Evolutionary conservation across 2,888 invertebrate genomes (phyloP).

Genomic region (Crematogaster levior): DNA sequence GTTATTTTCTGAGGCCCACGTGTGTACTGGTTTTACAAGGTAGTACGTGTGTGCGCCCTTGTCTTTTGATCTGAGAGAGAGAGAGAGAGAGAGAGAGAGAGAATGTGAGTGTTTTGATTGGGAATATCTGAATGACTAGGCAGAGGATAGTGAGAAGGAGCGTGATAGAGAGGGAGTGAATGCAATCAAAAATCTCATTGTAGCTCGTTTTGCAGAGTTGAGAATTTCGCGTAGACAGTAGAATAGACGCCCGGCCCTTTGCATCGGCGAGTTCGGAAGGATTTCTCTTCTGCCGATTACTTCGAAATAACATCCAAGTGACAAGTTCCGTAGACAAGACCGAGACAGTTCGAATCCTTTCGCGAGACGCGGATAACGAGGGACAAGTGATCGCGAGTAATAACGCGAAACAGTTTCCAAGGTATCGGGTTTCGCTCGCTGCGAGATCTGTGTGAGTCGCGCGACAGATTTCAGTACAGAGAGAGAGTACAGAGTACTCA

Average conservation of each 20-base stretch:
- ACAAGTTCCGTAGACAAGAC: not conserved
- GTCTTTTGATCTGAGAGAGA: constrained; percentile 39
- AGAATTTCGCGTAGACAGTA: constrained; percentile 69
- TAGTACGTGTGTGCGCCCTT: constrained; percentile 79
- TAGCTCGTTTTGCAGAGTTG: constrained; percentile 69
- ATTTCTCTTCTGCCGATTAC: constrained; percentile 38
- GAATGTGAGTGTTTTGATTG: not conserved
- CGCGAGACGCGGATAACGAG: constrained; percentile 18
- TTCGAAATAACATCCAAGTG: not conserved
- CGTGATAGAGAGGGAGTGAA: constrained; percentile 34
- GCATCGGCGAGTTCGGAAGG: constrained; percentile 63
- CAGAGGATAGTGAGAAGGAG: not conserved
- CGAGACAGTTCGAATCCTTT: constrained; percentile 3
- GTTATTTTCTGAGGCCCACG: constrained; percentile 38
- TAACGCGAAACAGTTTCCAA: not conserved
- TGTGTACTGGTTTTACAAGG: constrained; percentile 73
- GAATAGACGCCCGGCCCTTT: constrained; percentile 64
- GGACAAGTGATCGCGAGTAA: not conserved
- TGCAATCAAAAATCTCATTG: constrained; percentile 59
- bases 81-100: not conserved
- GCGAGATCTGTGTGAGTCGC: not conserved
- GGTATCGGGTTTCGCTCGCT: not conserved
- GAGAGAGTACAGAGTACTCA: not conserved
- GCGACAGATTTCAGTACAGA: not conserved
- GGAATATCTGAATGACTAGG: not conserved